Conservation (phyloP, 2,113 vertebrate species). For the Crotophaga sulcirostris region DNA sequence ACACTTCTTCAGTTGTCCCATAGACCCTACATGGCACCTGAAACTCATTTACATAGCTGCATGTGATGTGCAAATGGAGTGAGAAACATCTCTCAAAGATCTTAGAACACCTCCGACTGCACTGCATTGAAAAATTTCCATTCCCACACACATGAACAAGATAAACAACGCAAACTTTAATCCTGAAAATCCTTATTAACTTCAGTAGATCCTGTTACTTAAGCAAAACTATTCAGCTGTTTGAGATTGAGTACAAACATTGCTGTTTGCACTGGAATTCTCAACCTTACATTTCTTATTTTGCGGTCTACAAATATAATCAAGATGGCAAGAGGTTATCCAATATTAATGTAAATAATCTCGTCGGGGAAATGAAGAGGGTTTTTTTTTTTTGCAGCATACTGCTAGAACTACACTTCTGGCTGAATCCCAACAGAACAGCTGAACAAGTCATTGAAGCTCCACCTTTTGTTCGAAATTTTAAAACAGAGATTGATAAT, state of each 20-base stretch:
- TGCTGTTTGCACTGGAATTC: background rate
- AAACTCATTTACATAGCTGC: background rate
- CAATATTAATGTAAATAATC: background rate
- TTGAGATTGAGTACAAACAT: background rate
- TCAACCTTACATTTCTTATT: background rate
- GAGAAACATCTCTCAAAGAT: background rate
- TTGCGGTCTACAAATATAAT: background rate
- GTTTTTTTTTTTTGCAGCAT: background rate
- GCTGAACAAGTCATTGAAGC: background rate
- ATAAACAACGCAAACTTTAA: background rate
- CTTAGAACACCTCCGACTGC: background rate
- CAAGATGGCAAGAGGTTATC: background rate
- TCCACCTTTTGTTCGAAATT: background rate
- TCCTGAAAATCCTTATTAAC: background rate
- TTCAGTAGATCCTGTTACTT: background rate
- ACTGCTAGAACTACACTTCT: background rate
- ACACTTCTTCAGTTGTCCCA: background rate
- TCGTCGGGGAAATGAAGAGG: fast-evolving
- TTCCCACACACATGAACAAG: background rate
- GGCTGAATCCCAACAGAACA: background rate
- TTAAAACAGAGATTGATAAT: background rate
- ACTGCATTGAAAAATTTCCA: background rate
- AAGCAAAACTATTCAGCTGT: background rate
- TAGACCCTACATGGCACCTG: background rate
- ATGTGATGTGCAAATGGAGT: background rate